Percentiles rank a stretch among this genome's conserved stretches.
Conservation (phyloP, 2,888 invertebrate species). For the Thymelicus sylvestris region DNA sequence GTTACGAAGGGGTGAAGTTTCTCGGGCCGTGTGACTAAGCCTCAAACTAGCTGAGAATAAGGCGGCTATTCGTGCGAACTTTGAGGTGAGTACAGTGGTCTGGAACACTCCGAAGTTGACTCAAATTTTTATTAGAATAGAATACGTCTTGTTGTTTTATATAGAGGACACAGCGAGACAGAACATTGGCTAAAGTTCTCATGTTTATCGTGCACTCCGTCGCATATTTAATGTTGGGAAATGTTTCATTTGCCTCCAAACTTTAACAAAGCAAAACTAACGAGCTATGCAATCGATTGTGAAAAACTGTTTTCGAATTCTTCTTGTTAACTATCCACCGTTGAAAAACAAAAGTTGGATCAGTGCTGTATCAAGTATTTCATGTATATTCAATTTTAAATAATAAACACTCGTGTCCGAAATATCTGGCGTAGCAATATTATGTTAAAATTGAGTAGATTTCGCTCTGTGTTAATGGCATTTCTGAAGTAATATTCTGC, state of each 20-base stretch:
- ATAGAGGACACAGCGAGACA: neutral
- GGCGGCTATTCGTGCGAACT: slow-evolving; percentile 24
- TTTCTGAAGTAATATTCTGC: no score
- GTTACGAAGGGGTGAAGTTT: slow-evolving; percentile 36
- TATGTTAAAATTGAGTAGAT: no score
- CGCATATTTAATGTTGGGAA: neutral
- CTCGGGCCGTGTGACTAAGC: slow-evolving; percentile 26
- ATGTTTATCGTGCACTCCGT: slow-evolving; percentile 8
- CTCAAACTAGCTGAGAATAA: slow-evolving; percentile 35
- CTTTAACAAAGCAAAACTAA: neutral
- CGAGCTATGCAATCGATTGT: no score
- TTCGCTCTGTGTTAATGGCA: no score
- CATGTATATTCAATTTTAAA: no score
- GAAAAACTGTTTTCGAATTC: no score
- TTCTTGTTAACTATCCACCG: no score
- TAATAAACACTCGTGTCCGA: no score
- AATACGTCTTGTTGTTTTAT: slow-evolving; percentile 30
- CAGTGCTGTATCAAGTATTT: no score
- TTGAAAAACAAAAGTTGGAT: no score
- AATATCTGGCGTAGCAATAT: no score
- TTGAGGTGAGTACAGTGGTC: neutral
- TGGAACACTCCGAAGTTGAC: slow-evolving; percentile 22
- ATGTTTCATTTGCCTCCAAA: no score
- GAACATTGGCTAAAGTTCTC: neutral
- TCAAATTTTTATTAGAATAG: slow-evolving; percentile 37